Conservation (phyloP, 1,140 invertebrate genomes). For the Pomacea maculata region DNA sequence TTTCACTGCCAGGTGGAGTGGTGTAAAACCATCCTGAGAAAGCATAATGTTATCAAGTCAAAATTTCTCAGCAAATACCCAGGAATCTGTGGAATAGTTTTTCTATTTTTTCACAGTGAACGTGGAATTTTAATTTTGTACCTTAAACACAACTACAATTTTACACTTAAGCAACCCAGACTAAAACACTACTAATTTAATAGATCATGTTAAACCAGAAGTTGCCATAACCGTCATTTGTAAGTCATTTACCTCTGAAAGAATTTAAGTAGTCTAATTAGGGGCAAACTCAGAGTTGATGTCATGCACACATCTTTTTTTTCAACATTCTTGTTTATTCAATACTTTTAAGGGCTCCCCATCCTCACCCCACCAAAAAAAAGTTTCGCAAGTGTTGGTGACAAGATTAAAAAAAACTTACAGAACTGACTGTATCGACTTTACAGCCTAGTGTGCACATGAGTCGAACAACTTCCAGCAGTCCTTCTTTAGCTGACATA, state of each 20-base stretch:
- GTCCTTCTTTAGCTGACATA: conserved; percentile 75
- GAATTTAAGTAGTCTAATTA: no score
- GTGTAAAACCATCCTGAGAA: conserved; percentile 72
- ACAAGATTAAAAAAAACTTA: conserved; percentile 35
- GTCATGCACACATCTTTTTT: not conserved
- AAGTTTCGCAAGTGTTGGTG: not conserved
- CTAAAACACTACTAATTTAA: no score
- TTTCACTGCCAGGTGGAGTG: conserved; percentile 80
- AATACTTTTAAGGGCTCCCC: not conserved
- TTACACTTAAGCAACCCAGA: no score
- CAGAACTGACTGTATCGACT: conserved; percentile 76
- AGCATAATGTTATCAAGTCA: not conserved
- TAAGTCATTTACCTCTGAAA: no score
- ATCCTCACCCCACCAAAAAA: not conserved
- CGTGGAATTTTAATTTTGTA: no score
- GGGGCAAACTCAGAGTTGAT: not conserved
- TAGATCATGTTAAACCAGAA: no score
- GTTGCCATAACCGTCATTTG: no score
- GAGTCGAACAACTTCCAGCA: conserved; percentile 76
- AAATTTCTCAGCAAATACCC: no score
- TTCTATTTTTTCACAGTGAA: no score
- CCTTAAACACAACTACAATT: no score
- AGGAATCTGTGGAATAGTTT: no score
- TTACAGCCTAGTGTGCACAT: conserved; percentile 80
- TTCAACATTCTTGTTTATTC: not conserved